Evolutionary conservation across 2,113 vertebrate genomes (phyloP).

Genomic region (Tympanuchus pallidicinctus): DNA sequence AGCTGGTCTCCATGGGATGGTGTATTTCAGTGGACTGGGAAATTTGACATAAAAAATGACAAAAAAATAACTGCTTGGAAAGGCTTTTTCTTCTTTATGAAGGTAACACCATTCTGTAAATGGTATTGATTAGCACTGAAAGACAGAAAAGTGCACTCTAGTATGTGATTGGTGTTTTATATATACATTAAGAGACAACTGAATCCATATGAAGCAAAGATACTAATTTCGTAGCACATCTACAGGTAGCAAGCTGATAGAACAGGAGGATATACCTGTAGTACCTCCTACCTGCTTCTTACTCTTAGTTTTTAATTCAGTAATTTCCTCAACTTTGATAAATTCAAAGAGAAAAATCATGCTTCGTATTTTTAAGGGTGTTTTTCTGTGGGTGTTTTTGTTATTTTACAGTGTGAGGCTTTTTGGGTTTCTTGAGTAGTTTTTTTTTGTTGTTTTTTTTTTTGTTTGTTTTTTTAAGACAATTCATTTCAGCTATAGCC

Average conservation of each 20-base stretch:
- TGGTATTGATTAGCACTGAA: background rate
- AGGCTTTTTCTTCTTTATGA: slow-evolving; percentile 38
- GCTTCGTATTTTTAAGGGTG: background rate
- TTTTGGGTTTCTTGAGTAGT: background rate
- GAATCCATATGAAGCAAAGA: background rate
- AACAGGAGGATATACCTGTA: background rate
- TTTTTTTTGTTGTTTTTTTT: background rate
- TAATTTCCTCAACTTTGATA: background rate
- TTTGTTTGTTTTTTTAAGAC: background rate
- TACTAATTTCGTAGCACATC: background rate
- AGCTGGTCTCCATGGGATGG: slow-evolving; percentile 86
- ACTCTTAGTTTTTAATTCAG: background rate
- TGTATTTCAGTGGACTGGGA: slow-evolving; percentile 80
- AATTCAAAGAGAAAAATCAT: background rate
- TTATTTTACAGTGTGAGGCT: fast-evolving
- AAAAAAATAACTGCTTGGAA: slow-evolving; percentile 61
- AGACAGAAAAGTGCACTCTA: background rate
- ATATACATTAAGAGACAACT: background rate
- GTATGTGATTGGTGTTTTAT: background rate
- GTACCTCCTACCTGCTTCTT: background rate
- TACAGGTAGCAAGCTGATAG: background rate
- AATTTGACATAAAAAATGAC: slow-evolving; percentile 66
- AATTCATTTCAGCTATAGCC: background rate
- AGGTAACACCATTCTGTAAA: background rate
- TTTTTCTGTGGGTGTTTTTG: background rate